phyloP scores from a whole-genome alignment of 2,113 vertebrate species.

The Bufo bufo region DNA sequence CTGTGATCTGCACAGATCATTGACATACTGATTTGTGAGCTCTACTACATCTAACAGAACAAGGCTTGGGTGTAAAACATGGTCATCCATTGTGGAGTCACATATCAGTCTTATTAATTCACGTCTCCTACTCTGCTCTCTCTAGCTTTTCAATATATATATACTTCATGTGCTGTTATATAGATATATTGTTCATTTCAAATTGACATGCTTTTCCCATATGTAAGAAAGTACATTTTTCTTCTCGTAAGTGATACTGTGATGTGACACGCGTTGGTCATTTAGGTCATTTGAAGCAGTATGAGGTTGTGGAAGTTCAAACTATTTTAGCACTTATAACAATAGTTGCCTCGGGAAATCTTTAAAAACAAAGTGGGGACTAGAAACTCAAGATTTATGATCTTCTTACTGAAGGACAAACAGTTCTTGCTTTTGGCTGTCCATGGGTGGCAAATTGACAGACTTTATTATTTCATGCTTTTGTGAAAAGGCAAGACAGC shows the following conservation, averaged over 20 bases:
- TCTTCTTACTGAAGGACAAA: constrained; percentile 55
- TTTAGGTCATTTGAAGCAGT: constrained; percentile 40
- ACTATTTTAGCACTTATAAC: constrained; percentile 47
- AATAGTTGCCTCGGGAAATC: constrained; percentile 44
- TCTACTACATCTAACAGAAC: neutral
- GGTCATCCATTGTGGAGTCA: neutral
- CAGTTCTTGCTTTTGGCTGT: constrained; percentile 59
- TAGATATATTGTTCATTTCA: neutral
- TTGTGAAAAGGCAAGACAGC: constrained; percentile 38
- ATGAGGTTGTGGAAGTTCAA: constrained; percentile 34
- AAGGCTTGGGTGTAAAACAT: neutral
- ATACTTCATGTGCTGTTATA: neutral
- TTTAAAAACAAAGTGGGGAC: constrained; percentile 46
- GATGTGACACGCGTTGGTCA: constrained; percentile 26
- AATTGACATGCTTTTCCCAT: constrained; percentile 5
- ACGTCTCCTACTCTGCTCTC: neutral
- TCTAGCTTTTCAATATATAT: neutral
- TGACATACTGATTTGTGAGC: neutral
- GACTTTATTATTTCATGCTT: constrained; percentile 57
- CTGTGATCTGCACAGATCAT: neutral
- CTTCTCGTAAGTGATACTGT: neutral
- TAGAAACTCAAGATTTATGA: constrained; percentile 54
- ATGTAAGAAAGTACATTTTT: constrained; percentile 15
- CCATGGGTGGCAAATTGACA: constrained; percentile 59
- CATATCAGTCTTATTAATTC: neutral